Evolutionary conservation across 1,140 invertebrate genomes (phyloP).

Genomic region (Apis mellifera): Amel_HAv3.1 CM009931.2:17558001-17558500

Average conservation of each 20-base stretch:
- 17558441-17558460: neutral
- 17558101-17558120: neutral
- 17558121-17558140: neutral
- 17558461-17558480: neutral
- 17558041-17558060: fast-evolving
- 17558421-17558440: conserved; percentile 27
- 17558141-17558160: neutral
- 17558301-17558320: conserved; percentile 50
- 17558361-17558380: conserved; percentile 15
- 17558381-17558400: conserved; percentile 17
- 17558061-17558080: neutral
- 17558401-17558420: conserved; percentile 18
- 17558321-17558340: conserved; percentile 51
- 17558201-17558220: conserved; percentile 32
- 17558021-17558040: no score
- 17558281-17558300: conserved; percentile 21
- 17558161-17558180: neutral
- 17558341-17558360: conserved; percentile 31
- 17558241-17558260: conserved; percentile 23
- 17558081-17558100: neutral
- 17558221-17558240: neutral
- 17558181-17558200: conserved; percentile 6
- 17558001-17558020: neutral
- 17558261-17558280: conserved; percentile 7
- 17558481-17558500: neutral